Percentiles rank a stretch among this genome's conserved stretches.
Evolutionary conservation across 1,140 invertebrate species (phyloP).

Genomic region (Aphelinus atriplicis): DNA sequence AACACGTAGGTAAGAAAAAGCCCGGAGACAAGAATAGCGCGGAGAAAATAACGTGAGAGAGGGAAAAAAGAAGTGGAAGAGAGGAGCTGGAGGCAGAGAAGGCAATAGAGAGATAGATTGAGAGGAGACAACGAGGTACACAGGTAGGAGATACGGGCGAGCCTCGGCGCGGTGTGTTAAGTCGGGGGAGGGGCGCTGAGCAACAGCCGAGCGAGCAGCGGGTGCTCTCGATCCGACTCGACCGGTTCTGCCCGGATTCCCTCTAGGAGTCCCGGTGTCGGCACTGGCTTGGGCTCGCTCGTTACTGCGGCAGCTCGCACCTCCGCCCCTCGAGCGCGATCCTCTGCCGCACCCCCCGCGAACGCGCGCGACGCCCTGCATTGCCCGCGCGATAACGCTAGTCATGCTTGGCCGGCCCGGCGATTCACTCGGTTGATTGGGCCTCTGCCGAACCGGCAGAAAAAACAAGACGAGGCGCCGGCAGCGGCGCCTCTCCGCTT

Average conservation of each 20-base stretch:
- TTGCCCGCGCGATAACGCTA: too few relatives aligned
- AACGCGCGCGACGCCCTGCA: too few relatives aligned
- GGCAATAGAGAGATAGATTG: conserved; percentile 11
- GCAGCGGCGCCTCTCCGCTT: conserved; percentile 3
- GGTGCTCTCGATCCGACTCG: conserved; percentile 59
- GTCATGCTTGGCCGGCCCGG: too few relatives aligned
- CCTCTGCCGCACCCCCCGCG: too few relatives aligned
- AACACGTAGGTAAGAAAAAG: not conserved
- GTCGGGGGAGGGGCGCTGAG: too few relatives aligned
- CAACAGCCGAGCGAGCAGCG: conserved; percentile 43
- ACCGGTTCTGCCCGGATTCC: conserved; percentile 60
- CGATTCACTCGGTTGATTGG: too few relatives aligned
- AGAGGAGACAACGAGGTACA: conserved; percentile 47
- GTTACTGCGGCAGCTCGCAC: conserved; percentile 33
- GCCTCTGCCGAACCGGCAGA: too few relatives aligned
- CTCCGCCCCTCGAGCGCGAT: not conserved
- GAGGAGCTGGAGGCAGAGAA: not conserved
- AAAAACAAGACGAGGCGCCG: not conserved
- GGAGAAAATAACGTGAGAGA: not conserved
- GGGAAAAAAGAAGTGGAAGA: not conserved
- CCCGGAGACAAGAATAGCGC: not conserved
- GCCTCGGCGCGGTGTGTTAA: not conserved
- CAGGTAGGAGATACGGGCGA: conserved; percentile 36
- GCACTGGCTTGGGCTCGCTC: conserved; percentile 44
- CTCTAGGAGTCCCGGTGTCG: conserved; percentile 59